A percentile compares a stretch with the other conserved stretches of the same genome.
These are phyloP conservation scores for Helleia helle DNA, from an alignment of 2,888 invertebrate genomes.

Conservation along the genomic window DNA sequence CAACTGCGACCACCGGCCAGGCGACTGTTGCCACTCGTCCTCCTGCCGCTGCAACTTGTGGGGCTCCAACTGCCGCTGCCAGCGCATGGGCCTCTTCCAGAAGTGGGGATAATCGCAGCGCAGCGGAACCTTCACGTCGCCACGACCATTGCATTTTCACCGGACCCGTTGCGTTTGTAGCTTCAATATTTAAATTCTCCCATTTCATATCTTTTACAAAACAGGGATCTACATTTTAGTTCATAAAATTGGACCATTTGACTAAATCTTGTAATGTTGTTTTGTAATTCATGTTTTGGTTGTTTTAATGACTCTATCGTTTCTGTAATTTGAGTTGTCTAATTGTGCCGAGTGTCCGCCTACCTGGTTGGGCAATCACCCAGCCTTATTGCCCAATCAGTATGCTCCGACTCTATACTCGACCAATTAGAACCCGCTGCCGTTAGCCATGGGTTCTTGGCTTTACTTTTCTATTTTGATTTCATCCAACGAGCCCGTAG, in stretches of 20 bases:
- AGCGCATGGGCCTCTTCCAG: constrained; percentile 91
- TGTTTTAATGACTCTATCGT: constrained; percentile 23
- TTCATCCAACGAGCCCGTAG: constrained; percentile 36
- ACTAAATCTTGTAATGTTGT: constrained; percentile 39
- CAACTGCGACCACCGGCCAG: constrained; percentile 88
- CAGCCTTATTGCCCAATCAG: constrained; percentile 84
- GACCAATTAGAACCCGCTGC: constrained; percentile 52
- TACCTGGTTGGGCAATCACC: constrained; percentile 80
- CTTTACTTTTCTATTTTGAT: constrained; percentile 33
- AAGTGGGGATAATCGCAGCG: constrained; percentile 80
- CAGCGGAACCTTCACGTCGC: constrained; percentile 58
- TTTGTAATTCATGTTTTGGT: constrained; percentile 15
- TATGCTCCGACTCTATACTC: constrained; percentile 57
- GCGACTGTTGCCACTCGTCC: constrained; percentile 89
- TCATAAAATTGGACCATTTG: constrained; percentile 66
- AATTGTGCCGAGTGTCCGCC: constrained; percentile 67
- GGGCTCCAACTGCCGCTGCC: constrained; percentile 92
- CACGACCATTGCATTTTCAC: constrained; percentile 46
- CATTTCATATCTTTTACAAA: constrained; percentile 31
- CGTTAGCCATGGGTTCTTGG: constrained; percentile 43
- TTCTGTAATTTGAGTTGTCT: constrained; percentile 38
- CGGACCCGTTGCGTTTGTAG: constrained; percentile 56
- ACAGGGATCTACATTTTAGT: constrained; percentile 68
- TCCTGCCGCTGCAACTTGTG: constrained; percentile 91
- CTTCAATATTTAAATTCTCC: constrained; percentile 26